Conservation (phyloP, 2,113 vertebrate genomes). For the Cardinalis cardinalis region DNA sequence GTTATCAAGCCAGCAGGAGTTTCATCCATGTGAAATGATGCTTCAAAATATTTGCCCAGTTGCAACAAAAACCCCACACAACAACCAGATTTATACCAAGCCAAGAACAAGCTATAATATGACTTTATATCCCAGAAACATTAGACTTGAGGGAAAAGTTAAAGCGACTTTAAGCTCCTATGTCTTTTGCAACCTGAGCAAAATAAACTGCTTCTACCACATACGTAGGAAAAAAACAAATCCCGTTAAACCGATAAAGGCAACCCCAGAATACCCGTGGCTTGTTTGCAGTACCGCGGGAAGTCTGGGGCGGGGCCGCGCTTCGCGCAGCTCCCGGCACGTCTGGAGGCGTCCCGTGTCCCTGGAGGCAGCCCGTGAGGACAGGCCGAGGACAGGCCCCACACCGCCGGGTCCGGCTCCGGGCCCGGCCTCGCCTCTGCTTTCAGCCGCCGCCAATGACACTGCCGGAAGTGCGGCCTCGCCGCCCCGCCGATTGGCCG, state of each 20-base stretch:
- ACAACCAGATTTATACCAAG: accelerated
- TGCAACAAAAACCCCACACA: not conserved
- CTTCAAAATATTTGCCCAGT: accelerated
- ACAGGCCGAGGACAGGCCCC: accelerated
- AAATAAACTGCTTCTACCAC: accelerated
- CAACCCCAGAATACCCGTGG: accelerated
- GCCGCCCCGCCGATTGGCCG: not conserved
- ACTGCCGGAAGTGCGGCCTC: accelerated
- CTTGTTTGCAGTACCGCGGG: too few relatives aligned
- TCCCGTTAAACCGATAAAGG: accelerated
- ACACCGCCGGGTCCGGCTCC: accelerated
- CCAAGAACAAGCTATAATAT: accelerated
- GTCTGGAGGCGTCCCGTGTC: too few relatives aligned
- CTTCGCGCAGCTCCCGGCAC: too few relatives aligned
- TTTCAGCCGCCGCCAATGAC: accelerated
- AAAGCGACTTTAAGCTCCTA: accelerated
- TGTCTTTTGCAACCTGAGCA: accelerated
- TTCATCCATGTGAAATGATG: accelerated
- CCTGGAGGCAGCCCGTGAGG: accelerated
- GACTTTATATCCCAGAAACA: not conserved
- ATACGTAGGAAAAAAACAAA: accelerated
- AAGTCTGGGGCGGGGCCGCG: accelerated
- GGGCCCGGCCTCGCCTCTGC: accelerated
- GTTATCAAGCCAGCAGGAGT: accelerated
- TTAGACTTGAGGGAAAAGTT: accelerated